Percentiles rank a stretch among this genome's conserved stretches.
phyloP scores from a whole-genome alignment of 2,797 vertebrate species.

The Caiman crocodilus region DNA sequence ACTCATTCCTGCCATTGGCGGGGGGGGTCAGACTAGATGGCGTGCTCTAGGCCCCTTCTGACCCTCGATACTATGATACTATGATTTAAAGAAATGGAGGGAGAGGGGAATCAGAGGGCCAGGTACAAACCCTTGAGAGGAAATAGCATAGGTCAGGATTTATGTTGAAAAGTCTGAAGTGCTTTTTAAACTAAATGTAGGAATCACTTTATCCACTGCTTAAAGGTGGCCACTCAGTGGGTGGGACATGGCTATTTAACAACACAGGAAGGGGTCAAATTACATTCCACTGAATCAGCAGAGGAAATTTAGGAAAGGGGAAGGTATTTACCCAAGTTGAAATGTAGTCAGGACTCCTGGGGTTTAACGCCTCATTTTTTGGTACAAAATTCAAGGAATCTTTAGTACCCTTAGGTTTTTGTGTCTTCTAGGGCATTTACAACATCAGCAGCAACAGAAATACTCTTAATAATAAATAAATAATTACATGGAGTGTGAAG shows the following conservation, averaged over 20 bases:
- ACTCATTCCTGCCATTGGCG: no score
- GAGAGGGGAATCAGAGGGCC: not conserved
- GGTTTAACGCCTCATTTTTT: not conserved
- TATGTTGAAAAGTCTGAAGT: not conserved
- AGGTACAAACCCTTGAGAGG: conserved; percentile 22
- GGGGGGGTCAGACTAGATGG: no score
- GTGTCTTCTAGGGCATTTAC: not conserved
- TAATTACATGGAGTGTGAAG: conserved; percentile 6
- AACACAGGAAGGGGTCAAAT: not conserved
- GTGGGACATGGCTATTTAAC: not conserved
- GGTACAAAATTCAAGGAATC: conserved; percentile 8
- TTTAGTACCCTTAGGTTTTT: not conserved
- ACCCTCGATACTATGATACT: no score
- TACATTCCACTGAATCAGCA: conserved; percentile 1
- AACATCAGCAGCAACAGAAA: conserved; percentile 16
- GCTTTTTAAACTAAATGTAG: conserved; percentile 2
- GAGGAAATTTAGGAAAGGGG: not conserved
- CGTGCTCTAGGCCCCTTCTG: no score
- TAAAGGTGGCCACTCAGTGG: not conserved
- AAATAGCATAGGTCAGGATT: conserved; percentile 26
- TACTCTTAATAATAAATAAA: conserved; percentile 39
- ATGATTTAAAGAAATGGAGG: conserved; percentile 46
- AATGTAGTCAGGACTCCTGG: not conserved
- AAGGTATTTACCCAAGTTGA: not conserved
- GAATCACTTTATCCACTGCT: not conserved